phyloP scores from a whole-genome alignment of 1,140 invertebrate species.

The Psix sp. region DNA sequence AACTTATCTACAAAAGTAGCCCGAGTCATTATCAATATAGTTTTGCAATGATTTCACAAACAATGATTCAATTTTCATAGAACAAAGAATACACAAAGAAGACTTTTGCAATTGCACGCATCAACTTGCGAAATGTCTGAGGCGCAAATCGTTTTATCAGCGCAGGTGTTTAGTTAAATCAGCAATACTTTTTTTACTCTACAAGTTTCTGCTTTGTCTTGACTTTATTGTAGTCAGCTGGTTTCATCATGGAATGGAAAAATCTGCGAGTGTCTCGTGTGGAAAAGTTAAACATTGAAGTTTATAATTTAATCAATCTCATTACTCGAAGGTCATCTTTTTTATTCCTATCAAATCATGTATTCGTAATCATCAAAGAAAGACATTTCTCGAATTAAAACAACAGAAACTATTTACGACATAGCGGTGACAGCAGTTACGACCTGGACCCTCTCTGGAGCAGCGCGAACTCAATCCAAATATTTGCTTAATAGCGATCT shows the following conservation, averaged over 20 bases:
- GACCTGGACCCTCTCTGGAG: slow-evolving; percentile 15
- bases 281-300: too few species aligned
- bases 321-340: too few species aligned
- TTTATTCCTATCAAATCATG: too few species aligned
- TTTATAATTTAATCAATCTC: too few species aligned
- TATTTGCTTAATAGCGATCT: slow-evolving; percentile 26
- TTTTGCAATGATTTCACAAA: slow-evolving; percentile 28
- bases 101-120: slow-evolving; percentile 26
- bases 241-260: too few species aligned
- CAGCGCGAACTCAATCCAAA: slow-evolving; percentile 27
- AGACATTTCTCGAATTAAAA: too few species aligned
- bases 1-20: slow-evolving; percentile 14
- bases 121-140: slow-evolving; percentile 25
- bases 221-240: slow-evolving; percentile 15
- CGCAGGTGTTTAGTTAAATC: slow-evolving; percentile 42
- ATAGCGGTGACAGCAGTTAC: slow-evolving; percentile 1
- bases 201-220: slow-evolving; percentile 24
- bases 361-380: too few species aligned
- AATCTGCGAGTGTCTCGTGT: slow-evolving; percentile 6
- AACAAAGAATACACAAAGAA: slow-evolving; percentile 31
- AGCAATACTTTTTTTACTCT: slow-evolving; percentile 22
- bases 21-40: slow-evolving; percentile 19
- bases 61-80: slow-evolving; percentile 45
- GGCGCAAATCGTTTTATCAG: slow-evolving; percentile 43
- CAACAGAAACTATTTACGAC: too few species aligned